These are phyloP conservation scores for Bombus impatiens DNA, from an alignment of 1,140 invertebrate genomes.

Conservation along the genomic window DNA sequence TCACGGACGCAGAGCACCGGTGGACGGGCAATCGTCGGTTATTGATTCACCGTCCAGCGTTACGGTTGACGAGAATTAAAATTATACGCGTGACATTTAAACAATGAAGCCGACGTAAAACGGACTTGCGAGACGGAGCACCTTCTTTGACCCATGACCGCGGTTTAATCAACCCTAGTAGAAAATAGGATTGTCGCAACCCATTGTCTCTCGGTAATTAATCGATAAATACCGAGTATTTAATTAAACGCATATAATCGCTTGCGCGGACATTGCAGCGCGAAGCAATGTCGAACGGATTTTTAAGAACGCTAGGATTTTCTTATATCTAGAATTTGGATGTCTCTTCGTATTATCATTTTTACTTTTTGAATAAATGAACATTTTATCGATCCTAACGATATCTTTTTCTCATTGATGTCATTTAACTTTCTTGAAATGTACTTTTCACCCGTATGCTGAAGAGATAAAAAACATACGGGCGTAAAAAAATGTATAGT, in stretches of 20 bases:
- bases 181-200: constrained; percentile 34
- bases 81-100: constrained; percentile 29
- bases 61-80: constrained; percentile 36
- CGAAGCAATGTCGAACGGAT: not conserved
- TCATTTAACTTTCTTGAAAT: too few species aligned
- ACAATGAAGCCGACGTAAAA: constrained; percentile 4
- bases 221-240: constrained; percentile 38
- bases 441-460: too few species aligned
- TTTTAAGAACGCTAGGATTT: not conserved
- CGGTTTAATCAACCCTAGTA: constrained; percentile 33
- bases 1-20: not conserved
- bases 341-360: not conserved
- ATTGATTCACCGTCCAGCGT: constrained; percentile 38
- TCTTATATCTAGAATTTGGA: not conserved
- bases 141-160: constrained; percentile 19
- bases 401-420: too few species aligned
- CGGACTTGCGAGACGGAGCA: constrained; percentile 4
- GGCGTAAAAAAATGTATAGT: too few species aligned
- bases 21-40: constrained; percentile 24
- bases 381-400: too few species aligned
- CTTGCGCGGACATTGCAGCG: not conserved
- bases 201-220: constrained; percentile 37
- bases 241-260: constrained; percentile 27
- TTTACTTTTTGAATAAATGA: too few species aligned
- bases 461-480: too few species aligned